Conservation (phyloP, 1,140 invertebrate genomes). For the Ptiloglossa arizonensis region DNA sequence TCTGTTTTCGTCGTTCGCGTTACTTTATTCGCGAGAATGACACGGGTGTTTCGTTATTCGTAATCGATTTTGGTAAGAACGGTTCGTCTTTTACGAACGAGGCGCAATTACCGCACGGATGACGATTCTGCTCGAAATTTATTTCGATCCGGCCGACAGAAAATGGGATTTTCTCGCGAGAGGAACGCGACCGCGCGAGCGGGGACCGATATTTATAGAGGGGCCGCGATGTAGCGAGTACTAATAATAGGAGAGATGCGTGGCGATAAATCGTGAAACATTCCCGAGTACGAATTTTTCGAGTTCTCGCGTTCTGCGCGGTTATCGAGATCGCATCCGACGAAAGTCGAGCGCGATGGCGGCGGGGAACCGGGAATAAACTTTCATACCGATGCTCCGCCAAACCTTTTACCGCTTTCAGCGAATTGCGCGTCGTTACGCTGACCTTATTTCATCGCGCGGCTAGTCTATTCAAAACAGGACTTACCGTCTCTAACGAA, state of each 20-base stretch:
- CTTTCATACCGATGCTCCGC: slow-evolving; percentile 1
- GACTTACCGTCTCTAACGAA: slow-evolving; percentile 1
- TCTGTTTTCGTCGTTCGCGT: too few relatives aligned
- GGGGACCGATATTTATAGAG: not conserved
- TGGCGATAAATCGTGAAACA: too few relatives aligned
- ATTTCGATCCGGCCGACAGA: too few relatives aligned
- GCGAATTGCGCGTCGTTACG: slow-evolving; percentile 4
- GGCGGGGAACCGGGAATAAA: too few relatives aligned
- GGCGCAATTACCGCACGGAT: too few relatives aligned
- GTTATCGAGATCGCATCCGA: not conserved
- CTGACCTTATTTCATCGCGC: slow-evolving; percentile 15
- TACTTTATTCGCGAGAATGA: too few relatives aligned
- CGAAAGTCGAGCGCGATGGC: not conserved
- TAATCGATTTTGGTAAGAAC: too few relatives aligned
- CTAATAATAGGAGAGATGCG: not conserved
- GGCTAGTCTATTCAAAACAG: slow-evolving; percentile 8
- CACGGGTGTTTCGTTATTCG: too few relatives aligned
- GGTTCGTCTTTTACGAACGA: too few relatives aligned
- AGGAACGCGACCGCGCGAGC: not conserved
- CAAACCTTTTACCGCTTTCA: slow-evolving; percentile 16
- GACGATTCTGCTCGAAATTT: too few relatives aligned
- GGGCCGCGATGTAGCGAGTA: not conserved
- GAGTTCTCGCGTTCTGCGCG: slow-evolving; percentile 1
- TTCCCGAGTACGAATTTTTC: not conserved
- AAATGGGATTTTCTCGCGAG: too few relatives aligned